Evolutionary conservation across 2,797 vertebrate species (phyloP).

Genomic region (Thalassophryne amazonica): DNA sequence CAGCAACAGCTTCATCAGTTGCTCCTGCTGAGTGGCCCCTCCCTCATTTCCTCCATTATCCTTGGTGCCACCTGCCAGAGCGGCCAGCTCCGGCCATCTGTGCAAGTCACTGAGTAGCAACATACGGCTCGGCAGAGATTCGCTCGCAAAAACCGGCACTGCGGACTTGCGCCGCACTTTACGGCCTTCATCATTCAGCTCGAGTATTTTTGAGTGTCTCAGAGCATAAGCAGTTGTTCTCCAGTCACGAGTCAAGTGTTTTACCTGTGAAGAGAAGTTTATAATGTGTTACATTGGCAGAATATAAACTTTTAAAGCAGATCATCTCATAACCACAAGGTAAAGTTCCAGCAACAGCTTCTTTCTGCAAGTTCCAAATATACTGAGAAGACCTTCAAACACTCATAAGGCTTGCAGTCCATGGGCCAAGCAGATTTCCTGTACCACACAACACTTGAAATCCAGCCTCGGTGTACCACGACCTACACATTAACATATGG

Average conservation of each 20-base stretch:
- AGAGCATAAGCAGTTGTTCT: slow-evolving; percentile 92
- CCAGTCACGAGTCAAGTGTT: slow-evolving; percentile 97
- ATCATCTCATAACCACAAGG: background rate
- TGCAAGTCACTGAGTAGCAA: slow-evolving; percentile 90
- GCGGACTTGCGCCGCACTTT: slow-evolving; percentile 90
- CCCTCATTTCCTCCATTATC: slow-evolving; percentile 73
- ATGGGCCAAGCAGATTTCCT: too few species aligned
- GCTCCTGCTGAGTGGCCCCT: slow-evolving; percentile 83
- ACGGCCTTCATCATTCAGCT: slow-evolving; percentile 90
- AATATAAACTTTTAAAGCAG: background rate
- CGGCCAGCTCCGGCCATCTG: slow-evolving; percentile 81
- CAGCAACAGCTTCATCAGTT: slow-evolving; percentile 90
- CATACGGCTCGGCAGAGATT: slow-evolving; percentile 95
- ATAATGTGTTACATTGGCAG: slow-evolving; percentile 18
- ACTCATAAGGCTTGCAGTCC: background rate
- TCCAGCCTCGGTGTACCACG: too few species aligned
- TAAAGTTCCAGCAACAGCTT: background rate
- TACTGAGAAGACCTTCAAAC: background rate
- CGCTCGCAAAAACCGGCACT: slow-evolving; percentile 90
- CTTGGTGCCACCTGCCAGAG: slow-evolving; percentile 62
- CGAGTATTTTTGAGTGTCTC: slow-evolving; percentile 85
- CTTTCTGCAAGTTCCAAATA: background rate
- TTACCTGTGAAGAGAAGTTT: slow-evolving; percentile 80
- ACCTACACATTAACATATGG: too few species aligned
- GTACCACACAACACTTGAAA: too few species aligned